These are phyloP conservation scores for Mastomys coucha DNA, from an alignment of 2,113 vertebrate genomes.

Conservation along the genomic window DNA sequence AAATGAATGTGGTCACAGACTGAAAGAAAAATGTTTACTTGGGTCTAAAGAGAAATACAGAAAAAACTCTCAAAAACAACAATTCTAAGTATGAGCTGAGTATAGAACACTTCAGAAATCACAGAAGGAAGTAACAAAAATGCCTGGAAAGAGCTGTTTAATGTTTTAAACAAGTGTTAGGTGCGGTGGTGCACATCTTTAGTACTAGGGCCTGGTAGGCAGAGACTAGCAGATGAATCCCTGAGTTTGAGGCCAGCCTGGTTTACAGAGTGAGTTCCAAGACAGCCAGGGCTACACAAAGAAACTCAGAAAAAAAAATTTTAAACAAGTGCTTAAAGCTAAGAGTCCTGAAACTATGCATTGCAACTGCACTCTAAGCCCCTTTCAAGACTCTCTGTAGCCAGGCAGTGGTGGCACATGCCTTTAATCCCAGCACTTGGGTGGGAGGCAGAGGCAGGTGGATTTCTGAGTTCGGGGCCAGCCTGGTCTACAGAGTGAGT, in stretches of 20 bases:
- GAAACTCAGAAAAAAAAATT: neutral
- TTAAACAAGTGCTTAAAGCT: slow-evolving; percentile 21
- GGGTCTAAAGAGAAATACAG: neutral
- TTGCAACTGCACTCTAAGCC: slow-evolving; percentile 34
- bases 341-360: slow-evolving; percentile 48
- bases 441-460: no score
- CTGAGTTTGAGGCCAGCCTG: neutral
- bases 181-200: neutral
- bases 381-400: slow-evolving; percentile 31
- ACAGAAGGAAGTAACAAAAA: neutral
- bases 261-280: neutral
- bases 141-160: slow-evolving; percentile 11
- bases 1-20: neutral
- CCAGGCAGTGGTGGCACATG: no score
- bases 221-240: neutral
- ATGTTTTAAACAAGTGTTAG: slow-evolving; percentile 21
- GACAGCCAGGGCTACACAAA: neutral
- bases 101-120: neutral
- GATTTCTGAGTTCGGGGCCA: no score
- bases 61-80: neutral
- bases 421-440: no score
- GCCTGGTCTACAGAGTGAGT: no score
- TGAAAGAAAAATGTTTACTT: neutral
- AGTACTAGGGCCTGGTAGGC: neutral
- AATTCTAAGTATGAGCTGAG: neutral